phyloP scores from a whole-genome alignment of 2,888 invertebrate genomes.

The Trissoscelio sp. region DNA sequence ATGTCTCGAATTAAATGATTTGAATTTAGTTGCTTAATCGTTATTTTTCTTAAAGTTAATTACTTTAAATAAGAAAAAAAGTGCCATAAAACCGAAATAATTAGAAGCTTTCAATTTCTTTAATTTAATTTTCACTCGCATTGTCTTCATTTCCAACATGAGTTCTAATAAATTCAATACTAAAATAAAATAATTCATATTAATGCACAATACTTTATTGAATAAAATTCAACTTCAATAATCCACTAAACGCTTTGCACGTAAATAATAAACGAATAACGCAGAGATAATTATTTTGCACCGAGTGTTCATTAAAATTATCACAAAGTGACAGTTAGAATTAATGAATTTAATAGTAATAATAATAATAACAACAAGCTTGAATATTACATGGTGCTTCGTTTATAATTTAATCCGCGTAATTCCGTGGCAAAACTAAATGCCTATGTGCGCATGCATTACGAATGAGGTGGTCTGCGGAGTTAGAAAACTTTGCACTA shows the following conservation, averaged over 20 bases:
- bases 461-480: conserved; percentile 6
- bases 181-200: no score
- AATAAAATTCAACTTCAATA: no score
- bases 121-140: no score
- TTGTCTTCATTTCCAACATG: no score
- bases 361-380: neutral
- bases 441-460: conserved; percentile 18
- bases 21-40: no score
- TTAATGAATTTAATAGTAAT: conserved; percentile 18
- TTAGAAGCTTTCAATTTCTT: no score
- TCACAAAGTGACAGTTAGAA: conserved; percentile 6
- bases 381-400: neutral
- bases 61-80: no score
- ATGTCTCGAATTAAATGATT: no score
- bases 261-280: neutral
- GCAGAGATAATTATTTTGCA: neutral
- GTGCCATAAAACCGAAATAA: no score
- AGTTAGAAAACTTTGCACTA: conserved; percentile 22
- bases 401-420: conserved; percentile 23
- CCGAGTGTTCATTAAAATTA: conserved; percentile 6
- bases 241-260: neutral
- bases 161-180: no score
- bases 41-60: no score
- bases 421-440: conserved; percentile 6
- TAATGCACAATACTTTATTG: no score